phyloP scores from a whole-genome alignment of 2,888 invertebrate genomes.

The Sinhomidia bicolor region DNA sequence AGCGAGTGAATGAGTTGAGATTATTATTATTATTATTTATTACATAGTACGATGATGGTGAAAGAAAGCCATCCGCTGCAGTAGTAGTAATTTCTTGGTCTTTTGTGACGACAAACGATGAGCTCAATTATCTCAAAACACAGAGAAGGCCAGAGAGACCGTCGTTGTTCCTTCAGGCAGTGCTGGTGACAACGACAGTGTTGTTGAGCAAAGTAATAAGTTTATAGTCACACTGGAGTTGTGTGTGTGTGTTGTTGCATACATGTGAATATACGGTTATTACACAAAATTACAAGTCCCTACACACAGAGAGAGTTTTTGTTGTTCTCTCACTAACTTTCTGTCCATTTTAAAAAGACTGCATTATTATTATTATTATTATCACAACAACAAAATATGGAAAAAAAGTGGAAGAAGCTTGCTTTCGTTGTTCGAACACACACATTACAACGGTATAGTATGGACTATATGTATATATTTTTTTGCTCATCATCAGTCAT shows the following conservation, averaged over 20 bases:
- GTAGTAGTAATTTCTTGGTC: slow-evolving; percentile 58
- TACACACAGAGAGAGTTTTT: too few species aligned
- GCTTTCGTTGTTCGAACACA: neutral
- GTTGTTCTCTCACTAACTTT: slow-evolving; percentile 14
- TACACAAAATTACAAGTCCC: neutral
- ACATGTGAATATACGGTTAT: neutral
- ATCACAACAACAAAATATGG: slow-evolving; percentile 32
- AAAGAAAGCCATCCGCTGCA: slow-evolving; percentile 61
- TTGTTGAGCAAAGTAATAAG: slow-evolving; percentile 54
- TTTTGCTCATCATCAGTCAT: neutral
- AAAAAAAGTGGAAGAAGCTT: neutral
- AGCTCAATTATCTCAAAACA: slow-evolving; percentile 72
- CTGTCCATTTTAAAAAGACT: slow-evolving; percentile 28
- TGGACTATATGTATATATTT: neutral
- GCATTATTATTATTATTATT: slow-evolving; percentile 40
- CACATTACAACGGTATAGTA: slow-evolving; percentile 4
- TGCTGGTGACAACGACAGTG: slow-evolving; percentile 16
- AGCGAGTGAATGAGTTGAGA: slow-evolving; percentile 14
- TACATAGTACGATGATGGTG: slow-evolving; percentile 2
- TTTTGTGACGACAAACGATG: slow-evolving; percentile 64
- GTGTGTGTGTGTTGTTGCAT: neutral
- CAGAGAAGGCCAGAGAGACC: slow-evolving; percentile 42
- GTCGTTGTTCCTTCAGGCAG: neutral
- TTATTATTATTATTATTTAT: slow-evolving; percentile 43
- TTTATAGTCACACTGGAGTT: too few species aligned